Percentiles rank a stretch among this genome's conserved stretches.
These are phyloP conservation scores for Megalops atlanticus DNA, from an alignment of 2,113 vertebrate genomes.

Conservation along the genomic window DNA sequence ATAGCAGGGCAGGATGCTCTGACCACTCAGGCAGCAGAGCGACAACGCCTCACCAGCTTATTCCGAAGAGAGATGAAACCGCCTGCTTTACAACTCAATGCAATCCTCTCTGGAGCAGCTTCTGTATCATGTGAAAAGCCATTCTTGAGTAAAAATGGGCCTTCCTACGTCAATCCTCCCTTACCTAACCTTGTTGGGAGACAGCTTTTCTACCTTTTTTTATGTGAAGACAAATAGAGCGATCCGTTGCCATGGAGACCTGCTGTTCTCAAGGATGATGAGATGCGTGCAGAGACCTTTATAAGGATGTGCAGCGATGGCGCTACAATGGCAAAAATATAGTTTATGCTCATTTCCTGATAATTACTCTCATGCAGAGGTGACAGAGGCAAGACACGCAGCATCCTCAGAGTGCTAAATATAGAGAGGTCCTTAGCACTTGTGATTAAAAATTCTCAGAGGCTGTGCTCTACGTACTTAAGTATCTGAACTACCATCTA, in stretches of 20 bases:
- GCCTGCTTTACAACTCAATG: not conserved
- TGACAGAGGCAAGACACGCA: not conserved
- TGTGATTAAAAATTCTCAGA: no score
- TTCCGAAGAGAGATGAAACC: not conserved
- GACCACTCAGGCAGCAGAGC: not conserved
- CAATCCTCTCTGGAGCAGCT: not conserved
- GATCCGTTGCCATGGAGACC: constrained; percentile 29
- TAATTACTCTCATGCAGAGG: not conserved
- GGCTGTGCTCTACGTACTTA: no score
- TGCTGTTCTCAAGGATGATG: not conserved
- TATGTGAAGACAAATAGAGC: constrained; percentile 9
- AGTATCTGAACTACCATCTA: no score
- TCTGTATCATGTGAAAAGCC: not conserved
- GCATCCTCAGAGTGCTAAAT: not conserved
- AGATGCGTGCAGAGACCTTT: not conserved
- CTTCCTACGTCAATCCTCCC: constrained; percentile 1
- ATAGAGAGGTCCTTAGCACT: no score
- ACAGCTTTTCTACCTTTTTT: not conserved
- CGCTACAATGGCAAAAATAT: not conserved
- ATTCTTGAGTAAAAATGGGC: not conserved
- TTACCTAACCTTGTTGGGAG: not conserved
- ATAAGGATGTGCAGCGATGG: not conserved
- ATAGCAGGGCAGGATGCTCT: not conserved
- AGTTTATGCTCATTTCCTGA: not conserved
- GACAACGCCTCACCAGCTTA: not conserved